A percentile compares a stretch with the other conserved stretches of the same genome.
Conservation (phyloP, 2,888 invertebrate species). For the Mayetiola destructor region DNA sequence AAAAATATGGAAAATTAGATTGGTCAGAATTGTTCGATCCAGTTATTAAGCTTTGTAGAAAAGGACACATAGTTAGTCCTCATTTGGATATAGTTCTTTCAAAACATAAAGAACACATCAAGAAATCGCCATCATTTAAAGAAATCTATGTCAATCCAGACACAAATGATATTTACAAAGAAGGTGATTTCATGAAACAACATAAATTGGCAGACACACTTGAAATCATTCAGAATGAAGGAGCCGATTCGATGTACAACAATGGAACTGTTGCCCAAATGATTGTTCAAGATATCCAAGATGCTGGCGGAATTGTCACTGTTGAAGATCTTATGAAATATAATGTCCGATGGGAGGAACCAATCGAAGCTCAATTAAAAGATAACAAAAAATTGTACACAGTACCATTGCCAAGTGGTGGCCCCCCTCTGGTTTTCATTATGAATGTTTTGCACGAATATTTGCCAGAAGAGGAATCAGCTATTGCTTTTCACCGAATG, state of each 20-base stretch:
- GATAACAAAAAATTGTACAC: conserved; percentile 57
- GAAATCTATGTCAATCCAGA: conserved; percentile 46
- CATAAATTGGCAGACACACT: conserved; percentile 55
- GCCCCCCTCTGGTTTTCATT: conserved; percentile 64
- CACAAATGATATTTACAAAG: conserved; percentile 44
- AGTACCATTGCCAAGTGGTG: conserved; percentile 73
- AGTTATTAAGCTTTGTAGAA: conserved; percentile 56
- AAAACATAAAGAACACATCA: conserved; percentile 39
- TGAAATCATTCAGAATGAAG: conserved; percentile 49
- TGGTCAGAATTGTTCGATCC: conserved; percentile 71
- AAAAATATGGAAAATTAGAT: conserved; percentile 54
- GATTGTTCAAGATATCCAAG: conserved; percentile 43
- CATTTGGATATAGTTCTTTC: conserved; percentile 47
- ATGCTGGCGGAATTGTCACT: conserved; percentile 60
- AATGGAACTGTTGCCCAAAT: conserved; percentile 38
- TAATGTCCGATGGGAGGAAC: conserved; percentile 46
- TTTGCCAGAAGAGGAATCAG: conserved; percentile 21
- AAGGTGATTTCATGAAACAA: conserved; percentile 50
- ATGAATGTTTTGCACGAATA: conserved; percentile 57
- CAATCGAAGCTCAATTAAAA: conserved; percentile 42
- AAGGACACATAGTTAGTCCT: conserved; percentile 55
- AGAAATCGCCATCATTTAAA: conserved; percentile 41
- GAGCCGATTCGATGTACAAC: conserved; percentile 58
- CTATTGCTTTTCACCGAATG: conserved; percentile 50
- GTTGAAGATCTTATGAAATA: conserved; percentile 60